A percentile compares a stretch with the other conserved stretches of the same genome.
phyloP scores from a whole-genome alignment of 2,113 vertebrate genomes.

The Tautogolabrus adspersus region DNA sequence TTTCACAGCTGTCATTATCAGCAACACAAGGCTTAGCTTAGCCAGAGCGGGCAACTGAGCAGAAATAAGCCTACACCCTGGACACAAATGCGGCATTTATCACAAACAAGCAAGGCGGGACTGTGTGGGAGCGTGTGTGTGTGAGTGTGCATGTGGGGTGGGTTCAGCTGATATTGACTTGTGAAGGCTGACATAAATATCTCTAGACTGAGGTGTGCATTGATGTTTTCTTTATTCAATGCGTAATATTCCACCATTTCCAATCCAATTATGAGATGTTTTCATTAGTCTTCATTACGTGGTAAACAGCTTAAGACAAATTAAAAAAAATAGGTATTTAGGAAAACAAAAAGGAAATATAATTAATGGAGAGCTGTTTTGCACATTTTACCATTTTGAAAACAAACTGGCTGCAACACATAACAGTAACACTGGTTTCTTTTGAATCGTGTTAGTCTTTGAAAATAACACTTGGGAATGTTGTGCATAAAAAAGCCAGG shows the following conservation, averaged over 20 bases:
- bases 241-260: not conserved
- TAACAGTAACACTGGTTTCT: no score
- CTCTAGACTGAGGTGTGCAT: not conserved
- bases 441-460: no score
- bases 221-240: not conserved
- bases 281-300: not conserved
- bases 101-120: constrained; percentile 53
- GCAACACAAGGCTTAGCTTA: constrained; percentile 78
- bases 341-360: not conserved
- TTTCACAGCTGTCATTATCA: constrained; percentile 81
- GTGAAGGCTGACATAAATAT: not conserved
- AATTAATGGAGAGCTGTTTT: not conserved
- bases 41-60: constrained; percentile 76
- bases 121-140: not conserved
- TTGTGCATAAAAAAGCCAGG: no score
- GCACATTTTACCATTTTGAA: not conserved
- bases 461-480: no score
- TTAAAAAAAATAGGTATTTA: no score
- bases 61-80: constrained; percentile 71
- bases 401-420: no score
- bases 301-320: not conserved
- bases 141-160: not conserved
- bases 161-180: not conserved
- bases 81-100: constrained; percentile 69
- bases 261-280: not conserved